phyloP scores from a whole-genome alignment of 2,797 vertebrate genomes.

The Epinephelus awoara region DNA sequence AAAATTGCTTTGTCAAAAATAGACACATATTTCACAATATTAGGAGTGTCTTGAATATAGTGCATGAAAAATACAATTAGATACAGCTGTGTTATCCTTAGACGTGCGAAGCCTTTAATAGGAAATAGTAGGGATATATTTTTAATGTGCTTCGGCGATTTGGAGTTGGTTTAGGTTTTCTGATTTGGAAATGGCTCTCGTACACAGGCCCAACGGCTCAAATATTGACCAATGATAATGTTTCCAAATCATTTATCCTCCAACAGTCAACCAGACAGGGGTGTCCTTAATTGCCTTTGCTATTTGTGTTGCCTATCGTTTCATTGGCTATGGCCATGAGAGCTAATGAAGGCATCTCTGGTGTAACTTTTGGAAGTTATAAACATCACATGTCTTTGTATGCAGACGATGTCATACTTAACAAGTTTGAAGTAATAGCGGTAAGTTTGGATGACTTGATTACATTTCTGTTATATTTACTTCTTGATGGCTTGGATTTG shows the following conservation, averaged over 20 bases:
- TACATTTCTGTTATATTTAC: too few relatives aligned
- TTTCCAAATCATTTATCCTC: not conserved
- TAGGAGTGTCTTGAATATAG: not conserved
- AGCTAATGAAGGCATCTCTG: not conserved
- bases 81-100: not conserved
- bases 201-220: not conserved
- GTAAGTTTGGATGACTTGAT: not conserved
- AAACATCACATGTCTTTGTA: not conserved
- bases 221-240: not conserved
- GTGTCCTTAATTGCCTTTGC: not conserved
- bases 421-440: not conserved
- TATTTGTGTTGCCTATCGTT: not conserved
- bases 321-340: not conserved
- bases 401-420: not conserved
- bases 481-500: too few relatives aligned
- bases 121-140: not conserved
- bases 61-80: not conserved
- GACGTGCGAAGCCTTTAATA: not conserved
- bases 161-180: not conserved
- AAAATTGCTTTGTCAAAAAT: constrained; percentile 1
- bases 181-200: not conserved
- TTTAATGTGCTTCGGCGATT: not conserved
- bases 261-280: not conserved
- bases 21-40: not conserved
- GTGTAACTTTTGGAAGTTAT: not conserved